phyloP scores from a whole-genome alignment of 2,888 invertebrate species.

The Molorchus minor region DNA sequence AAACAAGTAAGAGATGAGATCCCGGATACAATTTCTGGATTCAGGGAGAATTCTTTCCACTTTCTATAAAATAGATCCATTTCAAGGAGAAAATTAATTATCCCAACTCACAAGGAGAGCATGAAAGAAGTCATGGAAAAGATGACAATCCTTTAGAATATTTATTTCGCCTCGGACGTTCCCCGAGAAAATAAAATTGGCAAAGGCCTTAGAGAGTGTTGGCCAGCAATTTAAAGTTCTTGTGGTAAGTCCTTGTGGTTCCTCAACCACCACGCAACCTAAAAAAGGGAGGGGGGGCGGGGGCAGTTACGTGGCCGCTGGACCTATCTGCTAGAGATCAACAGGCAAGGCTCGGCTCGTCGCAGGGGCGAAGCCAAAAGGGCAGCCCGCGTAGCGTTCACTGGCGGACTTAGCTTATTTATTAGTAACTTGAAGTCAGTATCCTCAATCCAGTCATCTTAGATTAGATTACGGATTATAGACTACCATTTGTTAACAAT shows the following conservation, averaged over 20 bases:
- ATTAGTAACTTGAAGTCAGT: slow-evolving; percentile 4
- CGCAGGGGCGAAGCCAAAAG: background rate
- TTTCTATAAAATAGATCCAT: background rate
- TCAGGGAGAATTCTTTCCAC: background rate
- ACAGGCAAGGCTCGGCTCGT: slow-evolving; percentile 10
- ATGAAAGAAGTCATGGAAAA: background rate
- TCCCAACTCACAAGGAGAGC: background rate
- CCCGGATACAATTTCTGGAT: background rate
- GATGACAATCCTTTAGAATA: background rate
- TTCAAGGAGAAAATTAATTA: background rate
- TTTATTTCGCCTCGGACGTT: background rate
- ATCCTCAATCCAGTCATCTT: slow-evolving; percentile 22
- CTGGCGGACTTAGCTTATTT: slow-evolving; percentile 16
- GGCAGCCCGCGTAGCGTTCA: slow-evolving; percentile 1
- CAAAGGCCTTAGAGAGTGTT: too few species aligned
- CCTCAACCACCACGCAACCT: background rate
- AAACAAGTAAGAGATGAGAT: background rate
- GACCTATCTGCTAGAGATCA: background rate
- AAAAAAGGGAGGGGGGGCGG: background rate
- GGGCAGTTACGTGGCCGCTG: background rate
- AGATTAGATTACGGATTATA: slow-evolving; percentile 19
- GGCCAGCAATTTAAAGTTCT: background rate
- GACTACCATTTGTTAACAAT: slow-evolving; percentile 10
- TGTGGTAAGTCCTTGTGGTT: background rate
- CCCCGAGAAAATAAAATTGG: background rate